Evolutionary conservation across 64 coral and sea anemone genomes (phyloP), one percentile per base, ranked within the genome.

Genomic region (Hydrozoanthus tunicans): DNA sequence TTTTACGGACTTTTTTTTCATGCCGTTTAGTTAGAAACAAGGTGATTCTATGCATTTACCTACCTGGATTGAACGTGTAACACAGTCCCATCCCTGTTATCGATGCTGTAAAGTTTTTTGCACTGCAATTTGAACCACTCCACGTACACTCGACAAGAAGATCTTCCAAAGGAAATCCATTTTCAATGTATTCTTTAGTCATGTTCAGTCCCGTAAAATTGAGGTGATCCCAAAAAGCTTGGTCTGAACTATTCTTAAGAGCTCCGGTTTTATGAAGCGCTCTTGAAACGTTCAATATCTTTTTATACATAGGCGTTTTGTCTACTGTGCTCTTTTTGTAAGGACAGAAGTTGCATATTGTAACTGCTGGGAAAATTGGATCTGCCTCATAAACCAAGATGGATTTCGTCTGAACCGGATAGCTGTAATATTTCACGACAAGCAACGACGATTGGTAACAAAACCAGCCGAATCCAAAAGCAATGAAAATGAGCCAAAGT

Each of bases 21-120:
- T 83, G 63, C 17, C 9, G 9, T 9, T 69, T 57, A 32, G 67
- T 43, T 43, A 43, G 32, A 43, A 43, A 2, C 32, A 43, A 43
- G 32, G 32, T 43, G 32, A 20, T 43, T 43, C 32, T 43, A 43
- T 43, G 0, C 32, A 43, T 88, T 74, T 26, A 88, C 84, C 12
- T 74, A 88, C 84, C 84, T 15, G 84, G 74, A 51, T 88, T 88
- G 55, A 88, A 88, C 6, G 84, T 88, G 14, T 88, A 75, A 59
- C 84, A 88, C 17, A 88, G 56, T 6, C 84, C 84, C 4, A 88
- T 53, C 53, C 84, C 84, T 59, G 84, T 88, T 52, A 88, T 72
- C 23, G 25, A 27, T 43, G 68, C 3, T 51, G 84, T 88, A 60
- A 88, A 88, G 61, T 88, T 88, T 25, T 62, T 74, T 43, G 55